Evolutionary conservation across 1,140 invertebrate species (phyloP).

Genomic region (Heliconius melpomene): DNA sequence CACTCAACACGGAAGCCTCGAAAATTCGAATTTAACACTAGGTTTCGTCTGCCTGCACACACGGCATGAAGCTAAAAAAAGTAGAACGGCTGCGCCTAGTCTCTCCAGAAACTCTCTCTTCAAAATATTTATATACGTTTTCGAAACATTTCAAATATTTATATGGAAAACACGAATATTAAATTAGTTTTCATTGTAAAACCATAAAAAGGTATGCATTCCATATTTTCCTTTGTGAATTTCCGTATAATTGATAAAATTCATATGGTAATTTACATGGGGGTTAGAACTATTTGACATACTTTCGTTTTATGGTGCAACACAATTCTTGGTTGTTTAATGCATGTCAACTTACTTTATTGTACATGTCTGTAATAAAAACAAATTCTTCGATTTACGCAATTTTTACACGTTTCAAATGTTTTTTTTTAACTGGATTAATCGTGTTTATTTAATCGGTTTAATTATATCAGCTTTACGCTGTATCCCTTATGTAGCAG

Average conservation of each 20-base stretch:
- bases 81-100: no score
- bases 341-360: background rate
- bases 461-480: no score
- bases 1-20: background rate
- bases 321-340: background rate
- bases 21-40: background rate
- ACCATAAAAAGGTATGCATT: constrained; percentile 2
- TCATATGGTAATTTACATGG: constrained; percentile 20
- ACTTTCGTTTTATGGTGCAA: constrained; percentile 17
- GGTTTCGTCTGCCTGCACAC: background rate
- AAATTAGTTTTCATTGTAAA: background rate
- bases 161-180: background rate
- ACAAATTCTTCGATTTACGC: no score
- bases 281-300: constrained; percentile 22
- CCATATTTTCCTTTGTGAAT: background rate
- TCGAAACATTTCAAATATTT: background rate
- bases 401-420: no score
- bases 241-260: constrained; percentile 33
- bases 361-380: no score
- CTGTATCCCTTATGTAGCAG: no score
- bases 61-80: background rate
- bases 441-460: no score
- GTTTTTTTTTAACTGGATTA: no score
- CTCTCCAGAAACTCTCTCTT: no score
- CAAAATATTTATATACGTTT: no score